Percentiles rank a stretch among this genome's conserved stretches.
phyloP scores from a whole-genome alignment of 2,113 vertebrate genomes.

The Kobus ellipsiprymnus region DNA sequence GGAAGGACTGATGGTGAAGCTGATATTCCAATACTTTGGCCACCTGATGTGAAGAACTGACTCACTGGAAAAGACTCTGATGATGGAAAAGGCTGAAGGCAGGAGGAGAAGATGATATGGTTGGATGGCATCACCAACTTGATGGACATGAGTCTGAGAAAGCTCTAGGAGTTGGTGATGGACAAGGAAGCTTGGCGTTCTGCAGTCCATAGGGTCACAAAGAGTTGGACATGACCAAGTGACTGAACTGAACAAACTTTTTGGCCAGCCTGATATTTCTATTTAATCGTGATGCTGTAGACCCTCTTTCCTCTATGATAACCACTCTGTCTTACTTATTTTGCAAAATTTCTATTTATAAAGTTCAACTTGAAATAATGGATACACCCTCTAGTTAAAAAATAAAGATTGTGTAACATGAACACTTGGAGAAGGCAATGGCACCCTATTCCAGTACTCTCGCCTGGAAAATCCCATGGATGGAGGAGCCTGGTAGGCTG shows the following conservation, averaged over 20 bases:
- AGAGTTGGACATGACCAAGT: neutral
- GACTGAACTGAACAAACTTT: neutral
- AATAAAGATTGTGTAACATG: neutral
- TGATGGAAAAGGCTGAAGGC: neutral
- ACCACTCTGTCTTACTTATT: neutral
- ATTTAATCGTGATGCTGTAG: neutral
- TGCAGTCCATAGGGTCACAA: neutral
- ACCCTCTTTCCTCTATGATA: neutral
- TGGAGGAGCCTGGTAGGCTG: too few species aligned
- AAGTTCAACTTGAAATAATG: neutral
- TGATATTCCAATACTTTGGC: neutral
- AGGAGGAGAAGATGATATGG: neutral
- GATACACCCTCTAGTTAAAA: neutral
- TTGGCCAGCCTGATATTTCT: neutral
- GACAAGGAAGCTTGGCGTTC: neutral
- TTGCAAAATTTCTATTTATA: neutral
- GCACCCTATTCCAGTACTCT: too few species aligned
- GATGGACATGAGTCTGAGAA: neutral
- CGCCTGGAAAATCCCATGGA: too few species aligned
- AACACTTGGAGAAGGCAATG: neutral
- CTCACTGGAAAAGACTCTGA: neutral
- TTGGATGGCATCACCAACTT: neutral
- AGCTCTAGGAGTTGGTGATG: neutral
- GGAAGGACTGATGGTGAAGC: neutral
- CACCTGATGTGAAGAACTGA: neutral